Evolutionary conservation across 92 coral and sea anemone genomes (phyloP), one percentile per base, ranked within the genome.

Genomic region (Palythoa grandiflora): DNA sequence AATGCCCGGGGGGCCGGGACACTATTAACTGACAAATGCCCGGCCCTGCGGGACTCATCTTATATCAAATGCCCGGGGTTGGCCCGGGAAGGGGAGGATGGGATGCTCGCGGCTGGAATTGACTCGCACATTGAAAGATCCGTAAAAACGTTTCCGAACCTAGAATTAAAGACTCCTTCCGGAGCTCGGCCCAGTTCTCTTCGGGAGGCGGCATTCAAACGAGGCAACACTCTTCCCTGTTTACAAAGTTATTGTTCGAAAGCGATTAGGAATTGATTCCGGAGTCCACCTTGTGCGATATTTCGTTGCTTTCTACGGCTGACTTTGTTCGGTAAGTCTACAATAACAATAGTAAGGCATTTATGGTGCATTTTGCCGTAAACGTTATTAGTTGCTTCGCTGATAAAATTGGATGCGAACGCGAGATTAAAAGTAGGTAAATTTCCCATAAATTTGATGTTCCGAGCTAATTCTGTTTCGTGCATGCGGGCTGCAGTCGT

Each of bases 181-280:
- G 28, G 28, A 28, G 28, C 59, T 13, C 68, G 83, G 12, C 68
- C 83, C 83, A 77, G 83, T 77, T 59, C 38, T 20, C 79, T 19
- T 19, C n/a, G 54, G 35, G 37, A 68, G 47, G 3, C 44, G 53
- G 20, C 68, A 55, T 53, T 51, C 48, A 77, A 77, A 21, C 83
- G 83, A 77, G 83, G 83, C 48, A 35, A 21, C 66, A 17, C 68
- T 12, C 68, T 53, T 50, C 44, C 68, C 83, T 54, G 83, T 77
- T 77, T 77, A 54, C 83, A 53, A 77, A 54, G 80, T 77, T 54
- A 35, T 77, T 59, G 21, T 54, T 77, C 83, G 83, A 77, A 77
- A 77, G 68, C 68, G 68, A 75, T 74, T 50, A 75, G 79, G 60
- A 75, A 48, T 75, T 75, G 21, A 9, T 47, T 48, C 79, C 6